Base-by-base conservation (phyloP, 1,140 invertebrate species). In the Agrypnia vestita region DNA sequence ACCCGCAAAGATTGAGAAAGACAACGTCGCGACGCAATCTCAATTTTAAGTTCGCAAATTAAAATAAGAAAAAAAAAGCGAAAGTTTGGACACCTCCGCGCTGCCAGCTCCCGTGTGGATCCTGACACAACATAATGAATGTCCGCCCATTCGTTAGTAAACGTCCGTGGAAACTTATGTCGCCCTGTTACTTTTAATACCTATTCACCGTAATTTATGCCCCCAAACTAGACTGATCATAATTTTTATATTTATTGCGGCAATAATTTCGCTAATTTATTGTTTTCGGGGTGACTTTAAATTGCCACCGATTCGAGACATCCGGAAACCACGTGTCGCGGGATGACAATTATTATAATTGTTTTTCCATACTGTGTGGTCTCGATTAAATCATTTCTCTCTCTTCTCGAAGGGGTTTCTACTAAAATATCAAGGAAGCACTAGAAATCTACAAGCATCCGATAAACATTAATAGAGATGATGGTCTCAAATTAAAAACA, bases 101-200 rank as follows among this genome's bases (percentile, higher is more conserved):
- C 21, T 11, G 15, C 21, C 17, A 21, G 55, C 35, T 17, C 19
- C 61, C n/a, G 61, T 61, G 35, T 75, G 53, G 44, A n/a, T 59
- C 59, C 17, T 75, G 73, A 77, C 74, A 81, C 80, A 13, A 53
- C 15, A 69, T 81, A 81, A 81, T 78, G 76, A 81, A 81, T 81
- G 80, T 78, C 80, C 80, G 80, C 80, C 80, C 76, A 81, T 81
- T 81, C 80, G 80, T 81, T 81, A 81, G 80, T 81, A 76, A 78
- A 81, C 80, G 80, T 78, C 80, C 80, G 80, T 81, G 80, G 76
- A 78, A 81, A 81, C 80, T 78, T 78, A 78, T 81, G 80, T 78
- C 80, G 69, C 80, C 80, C 80, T 44, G 72, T 53, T 78, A 78
- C 76, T 55, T 74, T 78, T 77, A 71, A 35, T 35, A 35, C 25